Evolutionary conservation across 1,140 invertebrate species (phyloP), one percentile per base, ranked within the genome.

Genomic region (Drosophila fuyamai): DNA sequence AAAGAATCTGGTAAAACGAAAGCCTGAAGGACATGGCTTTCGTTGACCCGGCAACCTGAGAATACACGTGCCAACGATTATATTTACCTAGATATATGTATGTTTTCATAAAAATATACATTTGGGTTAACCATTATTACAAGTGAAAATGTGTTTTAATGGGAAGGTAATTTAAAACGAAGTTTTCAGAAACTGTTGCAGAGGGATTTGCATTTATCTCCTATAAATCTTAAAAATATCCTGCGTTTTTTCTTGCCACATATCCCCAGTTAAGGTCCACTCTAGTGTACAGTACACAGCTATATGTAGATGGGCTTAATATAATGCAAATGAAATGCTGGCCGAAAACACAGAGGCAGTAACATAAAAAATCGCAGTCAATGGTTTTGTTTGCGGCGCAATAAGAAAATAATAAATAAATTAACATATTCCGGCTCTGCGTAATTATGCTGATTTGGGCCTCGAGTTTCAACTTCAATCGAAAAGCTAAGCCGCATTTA

Each of bases 241-340:
- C 23, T 4, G 40, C n/a, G n/a, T 1, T 44, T 16, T 9, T 9
- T 5, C 14, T 16, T 18, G 18, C 8, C 3, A 23, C 1, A 2
- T 18, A 8, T 9, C 14, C 8, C 8, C 5, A 2, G 13, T 8
- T 1, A 60, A 16, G 35, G 32, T 55, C 32, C 48, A 32, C 36
- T 32, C 14, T 6, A 29, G n/a, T n/a, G 12, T 10, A 5, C 1
- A 10, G n/a, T 29, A 38, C 47, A 29, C 41, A 40, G 7, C 27
- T 16, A 18, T 12, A 38, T n/a, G 18, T 9, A 38, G 41, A 41
- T 61, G 18, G 50, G 58, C 54, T 41, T 79, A 83, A 83, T 72
- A 51, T 76, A 76, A 83, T 80, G 71, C 81, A 84, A 84, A 83
- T 84, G 72, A 58, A 80, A 76, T 68, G 74, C 79, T 43, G 38